phyloP scores from a whole-genome alignment of 1,140 invertebrate genomes.

The Archivesica marissinica region DNA sequence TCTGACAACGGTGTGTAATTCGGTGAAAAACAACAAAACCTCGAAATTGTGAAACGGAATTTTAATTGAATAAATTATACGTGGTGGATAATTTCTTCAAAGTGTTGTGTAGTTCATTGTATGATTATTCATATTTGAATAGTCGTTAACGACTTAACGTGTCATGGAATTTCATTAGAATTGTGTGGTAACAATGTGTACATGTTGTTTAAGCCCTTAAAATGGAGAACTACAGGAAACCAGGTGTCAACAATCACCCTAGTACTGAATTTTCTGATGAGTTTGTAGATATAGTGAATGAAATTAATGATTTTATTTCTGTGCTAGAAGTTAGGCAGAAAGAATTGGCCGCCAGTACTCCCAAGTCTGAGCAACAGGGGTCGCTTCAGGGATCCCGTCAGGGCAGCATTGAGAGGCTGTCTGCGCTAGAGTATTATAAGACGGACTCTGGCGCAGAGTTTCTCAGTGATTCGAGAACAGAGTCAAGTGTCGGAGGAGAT shows the following conservation, averaged over 20 bases:
- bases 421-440: slow-evolving; percentile 64
- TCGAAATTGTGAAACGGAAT: no score
- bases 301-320: slow-evolving; percentile 82
- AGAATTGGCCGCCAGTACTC: slow-evolving; percentile 47
- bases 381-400: slow-evolving; percentile 18
- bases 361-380: slow-evolving; percentile 19
- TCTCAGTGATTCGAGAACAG: slow-evolving; percentile 40
- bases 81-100: no score
- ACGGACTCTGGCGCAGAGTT: slow-evolving; percentile 67
- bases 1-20: no score
- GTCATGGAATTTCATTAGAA: no score
- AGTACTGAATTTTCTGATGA: slow-evolving; percentile 77
- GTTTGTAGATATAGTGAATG: slow-evolving; percentile 81
- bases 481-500: slow-evolving; percentile 44
- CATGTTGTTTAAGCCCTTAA: background rate
- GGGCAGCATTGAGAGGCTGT: slow-evolving; percentile 53
- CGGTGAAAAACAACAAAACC: no score
- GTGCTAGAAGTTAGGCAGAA: slow-evolving; percentile 73
- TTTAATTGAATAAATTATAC: no score
- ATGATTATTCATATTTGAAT: no score
- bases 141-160: no score
- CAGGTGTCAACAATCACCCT: slow-evolving; percentile 56
- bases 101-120: no score
- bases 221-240: slow-evolving; percentile 62
- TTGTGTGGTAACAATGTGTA: no score